A percentile compares a stretch with the other conserved stretches of the same genome.
These are phyloP conservation scores for Drymodes brunneopygia DNA, from an alignment of 2,113 vertebrate genomes.

Conservation along the genomic window DNA sequence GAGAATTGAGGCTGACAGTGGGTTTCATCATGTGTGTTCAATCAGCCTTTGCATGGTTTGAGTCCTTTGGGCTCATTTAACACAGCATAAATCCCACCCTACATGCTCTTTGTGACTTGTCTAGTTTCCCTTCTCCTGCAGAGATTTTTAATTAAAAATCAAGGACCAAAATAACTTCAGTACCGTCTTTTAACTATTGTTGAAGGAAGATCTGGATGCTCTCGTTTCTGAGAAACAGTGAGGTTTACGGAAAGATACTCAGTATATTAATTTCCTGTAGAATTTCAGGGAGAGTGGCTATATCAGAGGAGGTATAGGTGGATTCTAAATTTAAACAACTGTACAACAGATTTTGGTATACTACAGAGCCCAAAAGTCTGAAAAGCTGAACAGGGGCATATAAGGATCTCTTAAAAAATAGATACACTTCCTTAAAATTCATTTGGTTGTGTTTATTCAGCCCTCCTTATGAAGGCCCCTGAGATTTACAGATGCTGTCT, in stretches of 20 bases:
- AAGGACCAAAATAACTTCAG: neutral
- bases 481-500: neutral
- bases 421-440: neutral
- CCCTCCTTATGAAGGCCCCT: neutral
- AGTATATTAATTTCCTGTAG: neutral
- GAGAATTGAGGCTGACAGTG: neutral
- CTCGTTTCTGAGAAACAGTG: neutral
- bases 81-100: neutral
- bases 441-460: slow-evolving; percentile 3
- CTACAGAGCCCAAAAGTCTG: neutral
- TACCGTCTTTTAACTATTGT: neutral
- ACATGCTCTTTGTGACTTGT: neutral
- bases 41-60: neutral
- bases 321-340: slow-evolving; percentile 18
- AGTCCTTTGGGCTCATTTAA: slow-evolving; percentile 23
- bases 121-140: slow-evolving; percentile 3
- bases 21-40: neutral
- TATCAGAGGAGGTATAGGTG: neutral
- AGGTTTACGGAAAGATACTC: neutral
- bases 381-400: neutral
- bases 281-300: neutral
- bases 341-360: neutral
- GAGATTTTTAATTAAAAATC: slow-evolving; percentile 59
- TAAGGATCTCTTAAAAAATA: slow-evolving; percentile 23
- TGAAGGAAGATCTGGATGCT: neutral